Percentiles rank a stretch among this genome's conserved stretches.
phyloP scores from a whole-genome alignment of 2,888 invertebrate species.

The Loripinus fragilis region DNA sequence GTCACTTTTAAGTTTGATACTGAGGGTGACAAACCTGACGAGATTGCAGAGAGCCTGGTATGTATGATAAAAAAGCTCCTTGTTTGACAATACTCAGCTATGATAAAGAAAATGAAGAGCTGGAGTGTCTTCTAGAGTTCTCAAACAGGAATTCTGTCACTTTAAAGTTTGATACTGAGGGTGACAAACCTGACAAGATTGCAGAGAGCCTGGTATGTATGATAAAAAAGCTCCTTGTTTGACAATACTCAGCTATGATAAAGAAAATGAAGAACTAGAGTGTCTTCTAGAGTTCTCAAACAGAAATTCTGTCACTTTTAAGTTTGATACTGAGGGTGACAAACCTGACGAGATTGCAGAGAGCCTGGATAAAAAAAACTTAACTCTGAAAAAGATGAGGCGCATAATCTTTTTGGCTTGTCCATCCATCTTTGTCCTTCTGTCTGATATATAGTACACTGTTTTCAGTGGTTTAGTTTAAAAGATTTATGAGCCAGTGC shows the following conservation, averaged over 20 bases:
- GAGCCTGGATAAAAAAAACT: too few species aligned
- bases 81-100: slow-evolving; percentile 89
- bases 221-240: slow-evolving; percentile 85
- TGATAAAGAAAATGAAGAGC: slow-evolving; percentile 87
- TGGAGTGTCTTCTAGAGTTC: slow-evolving; percentile 96
- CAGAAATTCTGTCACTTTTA: slow-evolving; percentile 96
- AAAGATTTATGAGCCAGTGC: too few species aligned
- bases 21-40: slow-evolving; percentile 94
- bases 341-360: slow-evolving; percentile 95
- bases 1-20: slow-evolving; percentile 97
- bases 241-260: slow-evolving; percentile 88
- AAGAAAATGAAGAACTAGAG: slow-evolving; percentile 90
- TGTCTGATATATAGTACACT: too few species aligned
- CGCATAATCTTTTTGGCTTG: too few species aligned
- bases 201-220: slow-evolving; percentile 93
- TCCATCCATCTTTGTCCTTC: too few species aligned
- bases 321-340: slow-evolving; percentile 95
- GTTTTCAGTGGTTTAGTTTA: too few species aligned
- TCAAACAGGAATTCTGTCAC: slow-evolving; percentile 96
- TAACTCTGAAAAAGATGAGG: too few species aligned
- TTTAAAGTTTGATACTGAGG: slow-evolving; percentile 96
- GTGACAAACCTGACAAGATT: slow-evolving; percentile 94
- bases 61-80: slow-evolving; percentile 84
- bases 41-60: slow-evolving; percentile 96
- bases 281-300: slow-evolving; percentile 96